These are phyloP conservation scores for Aphelenchoides avenae DNA, from an alignment of 1,140 invertebrate species.

Conservation along the genomic window DNA sequence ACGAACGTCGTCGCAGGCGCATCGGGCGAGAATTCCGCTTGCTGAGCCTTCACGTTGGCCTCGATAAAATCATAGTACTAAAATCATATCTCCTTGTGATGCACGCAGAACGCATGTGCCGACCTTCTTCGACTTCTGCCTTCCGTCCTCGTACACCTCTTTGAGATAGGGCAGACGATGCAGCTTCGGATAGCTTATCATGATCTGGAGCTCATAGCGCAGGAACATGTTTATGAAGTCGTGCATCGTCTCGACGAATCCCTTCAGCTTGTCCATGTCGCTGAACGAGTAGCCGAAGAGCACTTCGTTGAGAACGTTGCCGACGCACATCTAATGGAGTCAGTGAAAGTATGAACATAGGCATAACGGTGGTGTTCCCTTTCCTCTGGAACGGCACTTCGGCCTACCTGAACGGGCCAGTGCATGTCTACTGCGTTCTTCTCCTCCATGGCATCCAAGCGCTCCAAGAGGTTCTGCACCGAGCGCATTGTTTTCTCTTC, in stretches of 20 bases:
- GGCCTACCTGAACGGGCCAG: not conserved
- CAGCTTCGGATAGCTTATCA: not conserved
- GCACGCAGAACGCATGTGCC: too few relatives aligned
- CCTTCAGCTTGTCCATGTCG: not conserved
- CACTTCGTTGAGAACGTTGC: constrained; percentile 6
- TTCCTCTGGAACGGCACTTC: too few relatives aligned
- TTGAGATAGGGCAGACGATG: not conserved
- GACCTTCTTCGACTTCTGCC: not conserved
- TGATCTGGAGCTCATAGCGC: too few relatives aligned
- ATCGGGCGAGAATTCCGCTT: not conserved
- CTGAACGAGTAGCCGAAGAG: constrained; percentile 7
- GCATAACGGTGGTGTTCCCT: too few relatives aligned
- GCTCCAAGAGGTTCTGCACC: not conserved
- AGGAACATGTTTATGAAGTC: not conserved
- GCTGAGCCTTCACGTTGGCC: not conserved
- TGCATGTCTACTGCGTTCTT: constrained; percentile 1
- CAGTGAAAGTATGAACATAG: not conserved
- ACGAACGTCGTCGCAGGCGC: not conserved
- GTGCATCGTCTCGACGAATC: not conserved
- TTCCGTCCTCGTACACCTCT: not conserved
- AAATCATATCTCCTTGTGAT: too few relatives aligned
- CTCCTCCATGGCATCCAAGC: constrained; percentile 2
- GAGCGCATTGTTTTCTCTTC: constrained; percentile 9
- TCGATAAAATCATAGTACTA: constrained; percentile 1
- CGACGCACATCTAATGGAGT: not conserved